A percentile compares a stretch with the other conserved stretches of the same genome.
These are phyloP conservation scores for Nesoenas mayeri DNA, from an alignment of 2,113 vertebrate species.

Conservation along the genomic window DNA sequence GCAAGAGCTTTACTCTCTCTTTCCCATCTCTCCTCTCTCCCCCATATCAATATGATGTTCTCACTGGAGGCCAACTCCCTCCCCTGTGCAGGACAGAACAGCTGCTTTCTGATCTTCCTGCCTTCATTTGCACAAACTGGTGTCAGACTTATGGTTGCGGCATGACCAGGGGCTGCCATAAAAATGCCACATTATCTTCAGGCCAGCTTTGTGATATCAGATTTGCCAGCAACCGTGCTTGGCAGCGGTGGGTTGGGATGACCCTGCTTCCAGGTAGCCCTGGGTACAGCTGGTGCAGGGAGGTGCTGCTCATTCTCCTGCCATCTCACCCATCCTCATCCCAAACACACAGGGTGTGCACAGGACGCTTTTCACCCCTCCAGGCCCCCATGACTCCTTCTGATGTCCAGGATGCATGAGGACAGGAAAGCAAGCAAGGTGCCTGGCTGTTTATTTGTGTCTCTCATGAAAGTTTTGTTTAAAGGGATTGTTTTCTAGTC, in stretches of 20 bases:
- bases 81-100: background rate
- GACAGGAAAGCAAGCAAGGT: conserved; percentile 8
- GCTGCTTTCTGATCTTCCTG: background rate
- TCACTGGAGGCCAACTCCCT: background rate
- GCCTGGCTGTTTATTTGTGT: conserved; percentile 27
- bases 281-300: background rate
- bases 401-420: background rate
- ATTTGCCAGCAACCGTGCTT: background rate
- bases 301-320: background rate
- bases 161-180: background rate
- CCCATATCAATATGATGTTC: background rate
- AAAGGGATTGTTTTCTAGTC: conserved; percentile 47
- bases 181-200: background rate
- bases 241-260: background rate
- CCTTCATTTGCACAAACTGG: background rate
- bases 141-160: background rate
- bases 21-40: background rate
- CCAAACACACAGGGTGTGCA: background rate
- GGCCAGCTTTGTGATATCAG: background rate
- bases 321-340: background rate
- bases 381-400: background rate
- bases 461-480: conserved; percentile 13
- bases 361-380: background rate
- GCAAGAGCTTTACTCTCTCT: background rate
- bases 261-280: background rate